A percentile compares a stretch with the other conserved stretches of the same genome.
Evolutionary conservation across 2,113 vertebrate genomes (phyloP).

Genomic region (Geococcyx californianus): DNA sequence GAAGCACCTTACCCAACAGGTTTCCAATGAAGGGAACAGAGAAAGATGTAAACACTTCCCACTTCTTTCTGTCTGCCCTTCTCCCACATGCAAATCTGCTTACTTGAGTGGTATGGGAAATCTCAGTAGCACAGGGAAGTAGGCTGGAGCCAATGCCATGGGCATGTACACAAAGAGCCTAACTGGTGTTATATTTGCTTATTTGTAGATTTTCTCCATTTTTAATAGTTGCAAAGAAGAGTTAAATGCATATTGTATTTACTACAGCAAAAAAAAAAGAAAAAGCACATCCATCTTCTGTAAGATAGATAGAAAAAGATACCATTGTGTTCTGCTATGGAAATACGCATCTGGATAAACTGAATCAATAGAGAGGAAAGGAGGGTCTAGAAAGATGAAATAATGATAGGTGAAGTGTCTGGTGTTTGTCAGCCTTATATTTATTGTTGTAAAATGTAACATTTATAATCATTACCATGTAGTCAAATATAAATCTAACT

Average conservation of each 20-base stretch:
- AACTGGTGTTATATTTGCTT: neutral
- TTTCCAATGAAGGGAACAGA: neutral
- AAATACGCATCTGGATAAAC: neutral
- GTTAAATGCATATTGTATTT: neutral
- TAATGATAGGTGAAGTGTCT: neutral
- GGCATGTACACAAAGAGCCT: neutral
- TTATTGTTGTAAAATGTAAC: slow-evolving; percentile 36
- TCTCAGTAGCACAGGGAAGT: neutral
- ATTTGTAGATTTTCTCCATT: neutral
- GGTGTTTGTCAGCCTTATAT: neutral
- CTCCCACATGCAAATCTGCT: neutral
- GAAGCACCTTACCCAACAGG: neutral
- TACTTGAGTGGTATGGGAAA: neutral
- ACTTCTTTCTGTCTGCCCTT: neutral
- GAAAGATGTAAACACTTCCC: neutral
- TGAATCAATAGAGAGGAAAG: neutral
- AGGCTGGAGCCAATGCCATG: neutral
- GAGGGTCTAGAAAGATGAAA: neutral
- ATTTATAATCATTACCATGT: slow-evolving; percentile 16
- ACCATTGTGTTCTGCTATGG: neutral
- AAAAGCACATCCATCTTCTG: neutral
- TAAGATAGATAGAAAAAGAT: neutral
- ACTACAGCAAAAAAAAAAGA: neutral
- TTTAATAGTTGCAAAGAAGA: neutral
- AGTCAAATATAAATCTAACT: slow-evolving; percentile 51